Evolutionary conservation across 2,113 vertebrate genomes (phyloP).

Genomic region (Macrotis lagotis): DNA sequence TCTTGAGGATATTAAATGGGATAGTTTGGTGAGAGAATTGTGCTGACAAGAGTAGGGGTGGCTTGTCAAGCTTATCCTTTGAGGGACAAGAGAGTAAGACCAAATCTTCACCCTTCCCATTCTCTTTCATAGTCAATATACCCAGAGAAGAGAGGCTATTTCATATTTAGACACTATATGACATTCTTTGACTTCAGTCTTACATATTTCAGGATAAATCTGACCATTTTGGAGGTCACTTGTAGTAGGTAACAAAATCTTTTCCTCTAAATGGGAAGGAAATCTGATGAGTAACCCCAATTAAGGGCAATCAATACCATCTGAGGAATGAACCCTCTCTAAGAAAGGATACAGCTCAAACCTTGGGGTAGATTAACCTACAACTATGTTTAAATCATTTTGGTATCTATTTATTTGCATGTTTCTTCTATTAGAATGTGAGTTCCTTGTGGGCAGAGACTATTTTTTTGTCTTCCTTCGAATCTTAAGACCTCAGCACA

Average conservation of each 20-base stretch:
- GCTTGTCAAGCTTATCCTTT: background rate
- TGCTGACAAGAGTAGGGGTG: background rate
- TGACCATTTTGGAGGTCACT: background rate
- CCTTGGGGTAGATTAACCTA: background rate
- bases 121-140: background rate
- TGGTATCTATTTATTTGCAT: background rate
- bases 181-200: background rate
- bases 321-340: background rate
- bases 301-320: background rate
- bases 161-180: background rate
- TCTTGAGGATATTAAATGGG: background rate
- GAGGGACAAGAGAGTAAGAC: background rate
- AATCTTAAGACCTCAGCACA: background rate
- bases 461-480: background rate
- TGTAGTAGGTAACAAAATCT: background rate
- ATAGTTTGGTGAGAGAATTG: conserved; percentile 1
- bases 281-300: background rate
- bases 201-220: background rate
- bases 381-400: background rate
- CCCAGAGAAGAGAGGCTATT: background rate
- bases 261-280: background rate
- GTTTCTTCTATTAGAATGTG: background rate
- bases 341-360: background rate
- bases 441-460: background rate
- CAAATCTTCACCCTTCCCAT: background rate